phyloP scores from a whole-genome alignment of 2,797 vertebrate genomes.

The Etheostoma nigrum region DNA sequence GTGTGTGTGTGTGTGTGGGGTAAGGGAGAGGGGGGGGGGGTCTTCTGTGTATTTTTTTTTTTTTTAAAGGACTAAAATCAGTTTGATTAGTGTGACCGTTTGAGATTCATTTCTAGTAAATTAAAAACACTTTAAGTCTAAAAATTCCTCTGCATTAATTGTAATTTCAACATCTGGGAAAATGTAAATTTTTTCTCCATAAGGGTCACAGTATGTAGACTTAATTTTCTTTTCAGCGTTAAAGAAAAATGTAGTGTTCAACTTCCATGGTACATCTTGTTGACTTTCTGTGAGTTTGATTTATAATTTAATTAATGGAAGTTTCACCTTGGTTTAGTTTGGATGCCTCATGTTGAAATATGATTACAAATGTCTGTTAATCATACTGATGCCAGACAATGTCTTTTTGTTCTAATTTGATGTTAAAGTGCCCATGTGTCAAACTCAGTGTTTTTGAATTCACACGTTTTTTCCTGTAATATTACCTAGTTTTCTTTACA shows the following conservation, averaged over 20 bases:
- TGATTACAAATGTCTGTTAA: conserved; percentile 82
- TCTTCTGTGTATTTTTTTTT: conserved; percentile 95
- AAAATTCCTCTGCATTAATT: conserved; percentile 86
- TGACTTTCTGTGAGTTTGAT: conserved; percentile 95
- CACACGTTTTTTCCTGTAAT: conserved; percentile 60
- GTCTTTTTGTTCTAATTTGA: conserved; percentile 52
- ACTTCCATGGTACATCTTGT: conserved; percentile 96
- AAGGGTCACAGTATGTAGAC: conserved; percentile 82
- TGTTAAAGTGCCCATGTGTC: conserved; percentile 82
- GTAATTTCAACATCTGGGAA: conserved; percentile 70
- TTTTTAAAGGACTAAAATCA: conserved; percentile 91
- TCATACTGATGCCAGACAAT: conserved; percentile 77
- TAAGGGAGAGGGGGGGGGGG: conserved; percentile 53
- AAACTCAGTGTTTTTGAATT: conserved; percentile 73
- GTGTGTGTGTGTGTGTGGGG: no score
- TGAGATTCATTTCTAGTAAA: conserved; percentile 83
- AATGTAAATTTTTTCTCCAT: conserved; percentile 67
- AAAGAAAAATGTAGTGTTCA: conserved; percentile 90
- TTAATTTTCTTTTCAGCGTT: conserved; percentile 72
- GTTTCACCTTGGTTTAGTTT: conserved; percentile 95
- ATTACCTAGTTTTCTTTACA: conserved; percentile 57
- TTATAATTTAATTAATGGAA: conserved; percentile 93
- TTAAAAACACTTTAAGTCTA: conserved; percentile 76
- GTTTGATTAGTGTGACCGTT: conserved; percentile 87
- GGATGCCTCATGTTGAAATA: conserved; percentile 95